A percentile compares a stretch with the other conserved stretches of the same genome.
Evolutionary conservation across 1,140 invertebrate genomes (phyloP).

Genomic region (Brachionus rubens): DNA sequence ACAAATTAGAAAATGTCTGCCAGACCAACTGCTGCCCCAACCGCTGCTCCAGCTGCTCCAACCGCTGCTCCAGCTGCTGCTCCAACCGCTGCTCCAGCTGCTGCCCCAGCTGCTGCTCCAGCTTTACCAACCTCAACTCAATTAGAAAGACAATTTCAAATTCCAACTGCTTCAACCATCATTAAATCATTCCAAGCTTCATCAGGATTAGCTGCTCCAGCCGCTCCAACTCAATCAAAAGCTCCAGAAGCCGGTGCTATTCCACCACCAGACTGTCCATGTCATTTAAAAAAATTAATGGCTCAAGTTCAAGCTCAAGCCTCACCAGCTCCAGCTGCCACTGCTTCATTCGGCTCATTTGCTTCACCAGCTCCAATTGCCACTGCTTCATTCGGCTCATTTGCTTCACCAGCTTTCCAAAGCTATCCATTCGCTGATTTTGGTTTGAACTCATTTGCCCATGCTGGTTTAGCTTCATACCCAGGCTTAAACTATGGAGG

Average conservation of each 20-base stretch:
- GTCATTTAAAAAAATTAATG: constrained; percentile 4
- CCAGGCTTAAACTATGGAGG: too few relatives aligned
- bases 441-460: background rate
- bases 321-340: background rate
- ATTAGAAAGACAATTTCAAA: background rate
- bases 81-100: background rate
- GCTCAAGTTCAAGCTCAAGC: background rate
- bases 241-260: background rate
- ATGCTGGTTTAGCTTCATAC: too few relatives aligned
- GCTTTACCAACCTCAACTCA: background rate
- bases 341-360: background rate
- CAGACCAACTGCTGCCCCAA: background rate
- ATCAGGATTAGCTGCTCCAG: background rate
- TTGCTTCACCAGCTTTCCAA: background rate
- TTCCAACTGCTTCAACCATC: constrained; percentile 2
- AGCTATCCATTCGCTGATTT: background rate
- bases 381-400: background rate
- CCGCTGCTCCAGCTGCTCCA: background rate
- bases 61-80: background rate
- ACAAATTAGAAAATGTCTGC: too few relatives aligned
- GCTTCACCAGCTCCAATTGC: too few relatives aligned
- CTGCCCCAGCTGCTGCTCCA: background rate
- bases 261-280: constrained; percentile 17
- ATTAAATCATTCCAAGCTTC: background rate
- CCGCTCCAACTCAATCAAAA: too few relatives aligned